Conservation (phyloP, 2,113 vertebrate species). For the Lamprotornis superbus region DNA sequence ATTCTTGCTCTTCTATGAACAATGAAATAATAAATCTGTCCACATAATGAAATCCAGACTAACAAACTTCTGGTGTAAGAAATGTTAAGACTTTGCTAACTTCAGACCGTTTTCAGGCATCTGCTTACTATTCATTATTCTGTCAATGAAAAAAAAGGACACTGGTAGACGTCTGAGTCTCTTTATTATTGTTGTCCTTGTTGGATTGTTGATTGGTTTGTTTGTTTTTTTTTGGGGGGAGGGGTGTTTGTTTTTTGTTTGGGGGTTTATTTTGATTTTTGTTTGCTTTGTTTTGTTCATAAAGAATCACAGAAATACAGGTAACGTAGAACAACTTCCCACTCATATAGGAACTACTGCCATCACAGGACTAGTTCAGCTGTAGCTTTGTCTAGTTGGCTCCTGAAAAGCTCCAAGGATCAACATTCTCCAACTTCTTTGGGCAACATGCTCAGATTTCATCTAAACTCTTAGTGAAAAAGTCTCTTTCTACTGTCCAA, state of each 20-base stretch:
- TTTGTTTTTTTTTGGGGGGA: not conserved
- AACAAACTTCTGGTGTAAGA: not conserved
- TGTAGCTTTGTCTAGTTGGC: not conserved
- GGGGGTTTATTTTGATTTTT: not conserved
- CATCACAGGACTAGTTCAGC: not conserved
- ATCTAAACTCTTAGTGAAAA: not conserved
- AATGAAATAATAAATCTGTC: not conserved
- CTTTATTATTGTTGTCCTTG: not conserved
- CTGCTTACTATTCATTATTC: not conserved
- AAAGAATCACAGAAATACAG: not conserved
- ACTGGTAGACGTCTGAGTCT: fast-evolving
- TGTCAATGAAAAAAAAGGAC: not conserved
- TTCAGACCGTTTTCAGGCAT: not conserved
- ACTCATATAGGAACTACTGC: not conserved
- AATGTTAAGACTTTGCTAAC: not conserved
- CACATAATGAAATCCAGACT: not conserved
- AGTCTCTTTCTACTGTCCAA: not conserved
- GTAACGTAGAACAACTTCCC: not conserved
- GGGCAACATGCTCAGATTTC: not conserved
- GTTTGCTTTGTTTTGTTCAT: not conserved
- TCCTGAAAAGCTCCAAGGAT: not conserved
- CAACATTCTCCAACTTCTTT: not conserved
- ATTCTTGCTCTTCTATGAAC: not conserved
- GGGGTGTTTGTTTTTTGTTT: not conserved
- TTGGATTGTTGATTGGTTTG: not conserved